phyloP scores from a whole-genome alignment of 2,888 invertebrate genomes.

The Phyllotreta striolata region DNA sequence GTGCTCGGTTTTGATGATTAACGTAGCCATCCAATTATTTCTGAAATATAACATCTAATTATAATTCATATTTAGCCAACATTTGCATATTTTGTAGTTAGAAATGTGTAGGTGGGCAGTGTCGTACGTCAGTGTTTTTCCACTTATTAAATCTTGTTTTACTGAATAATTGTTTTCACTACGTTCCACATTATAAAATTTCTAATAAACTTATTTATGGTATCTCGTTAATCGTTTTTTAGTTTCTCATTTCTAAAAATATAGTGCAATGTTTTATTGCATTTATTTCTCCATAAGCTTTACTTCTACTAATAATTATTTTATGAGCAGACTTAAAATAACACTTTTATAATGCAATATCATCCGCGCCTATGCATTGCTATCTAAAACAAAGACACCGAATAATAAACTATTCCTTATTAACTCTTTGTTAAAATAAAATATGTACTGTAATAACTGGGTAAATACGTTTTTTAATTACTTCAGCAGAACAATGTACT shows the following conservation, averaged over 20 bases:
- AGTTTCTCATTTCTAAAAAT: no score
- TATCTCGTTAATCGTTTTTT: no score
- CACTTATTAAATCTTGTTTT: no score
- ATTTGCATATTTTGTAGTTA: slow-evolving; percentile 13
- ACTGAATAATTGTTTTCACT: no score
- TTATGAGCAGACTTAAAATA: no score
- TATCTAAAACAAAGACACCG: slow-evolving; percentile 10
- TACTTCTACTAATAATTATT: no score
- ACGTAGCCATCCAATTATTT: slow-evolving; percentile 16
- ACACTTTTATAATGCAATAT: no score
- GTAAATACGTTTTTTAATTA: slow-evolving; percentile 47
- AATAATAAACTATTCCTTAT: slow-evolving; percentile 46
- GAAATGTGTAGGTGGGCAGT: slow-evolving; percentile 17
- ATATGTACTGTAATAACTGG: slow-evolving; percentile 42
- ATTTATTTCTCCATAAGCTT: no score
- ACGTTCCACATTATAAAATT: no score
- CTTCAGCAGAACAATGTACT: slow-evolving; percentile 44
- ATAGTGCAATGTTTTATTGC: no score
- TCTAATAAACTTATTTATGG: no score
- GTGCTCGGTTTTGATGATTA: slow-evolving; percentile 15
- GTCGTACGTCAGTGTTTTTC: background rate
- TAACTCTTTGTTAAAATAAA: slow-evolving; percentile 41
- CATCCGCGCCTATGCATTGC: background rate
- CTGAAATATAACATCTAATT: slow-evolving; percentile 18
- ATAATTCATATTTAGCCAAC: slow-evolving; percentile 2